Conservation (phyloP, 2,888 invertebrate species). For the Drosophila anomalipes region DNA sequence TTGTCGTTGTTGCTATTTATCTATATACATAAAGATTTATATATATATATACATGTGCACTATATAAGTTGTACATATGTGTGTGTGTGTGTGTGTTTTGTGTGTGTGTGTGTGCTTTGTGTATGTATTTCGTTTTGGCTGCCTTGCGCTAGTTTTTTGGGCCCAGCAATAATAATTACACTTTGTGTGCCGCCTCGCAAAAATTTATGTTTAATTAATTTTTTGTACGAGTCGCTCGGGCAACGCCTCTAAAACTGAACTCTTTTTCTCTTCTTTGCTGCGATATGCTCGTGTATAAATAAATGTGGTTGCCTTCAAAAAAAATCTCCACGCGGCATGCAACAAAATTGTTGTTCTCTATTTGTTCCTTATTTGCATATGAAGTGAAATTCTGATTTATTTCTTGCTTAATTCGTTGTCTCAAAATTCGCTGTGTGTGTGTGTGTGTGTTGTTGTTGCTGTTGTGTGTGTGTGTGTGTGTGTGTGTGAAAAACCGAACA, state of each 20-base stretch:
- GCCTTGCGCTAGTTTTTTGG: constrained; percentile 67
- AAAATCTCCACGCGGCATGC: constrained; percentile 62
- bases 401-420: constrained; percentile 59
- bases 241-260: constrained; percentile 63
- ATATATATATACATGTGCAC: constrained; percentile 12
- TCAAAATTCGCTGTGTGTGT: constrained; percentile 61
- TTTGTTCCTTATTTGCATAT: constrained; percentile 7
- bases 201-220: constrained; percentile 59
- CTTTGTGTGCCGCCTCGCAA: constrained; percentile 28
- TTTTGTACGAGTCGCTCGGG: constrained; percentile 35
- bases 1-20: background rate
- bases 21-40: constrained; percentile 19
- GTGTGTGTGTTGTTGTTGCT: constrained; percentile 41
- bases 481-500: constrained; percentile 52
- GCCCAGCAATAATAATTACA: constrained; percentile 54
- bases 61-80: constrained; percentile 2
- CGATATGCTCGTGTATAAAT: constrained; percentile 28
- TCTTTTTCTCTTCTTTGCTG: constrained; percentile 13
- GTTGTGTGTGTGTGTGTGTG: constrained; percentile 54
- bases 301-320: constrained; percentile 33
- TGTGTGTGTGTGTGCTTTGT: constrained; percentile 4
- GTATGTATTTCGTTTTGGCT: constrained; percentile 28
- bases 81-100: constrained; percentile 5
- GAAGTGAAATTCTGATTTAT: constrained; percentile 15
- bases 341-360: constrained; percentile 46